Conservation (phyloP, 2,888 invertebrate species). For the Agonopterix alstromeriana region DNA sequence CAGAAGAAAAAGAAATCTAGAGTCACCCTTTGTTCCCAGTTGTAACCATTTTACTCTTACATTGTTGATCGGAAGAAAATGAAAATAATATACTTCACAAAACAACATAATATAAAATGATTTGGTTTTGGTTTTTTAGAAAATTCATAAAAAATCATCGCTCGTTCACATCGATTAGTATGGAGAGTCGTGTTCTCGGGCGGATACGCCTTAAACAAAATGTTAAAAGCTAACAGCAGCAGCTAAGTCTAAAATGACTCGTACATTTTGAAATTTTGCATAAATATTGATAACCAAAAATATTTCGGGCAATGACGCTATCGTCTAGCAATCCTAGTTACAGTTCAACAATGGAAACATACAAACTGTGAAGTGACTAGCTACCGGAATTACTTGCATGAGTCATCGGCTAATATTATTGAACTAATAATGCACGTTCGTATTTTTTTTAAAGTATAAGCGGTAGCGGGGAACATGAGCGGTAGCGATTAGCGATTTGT, state of each 20-base stretch:
- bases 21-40: too few species aligned
- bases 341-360: slow-evolving; percentile 24
- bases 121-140: too few species aligned
- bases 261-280: background rate
- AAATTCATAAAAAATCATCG: too few species aligned
- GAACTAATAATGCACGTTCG: slow-evolving; percentile 25
- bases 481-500: slow-evolving; percentile 1
- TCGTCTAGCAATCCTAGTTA: slow-evolving; percentile 10
- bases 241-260: background rate
- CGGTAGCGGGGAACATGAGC: slow-evolving; percentile 5
- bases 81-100: too few species aligned
- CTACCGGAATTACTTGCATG: slow-evolving; percentile 25
- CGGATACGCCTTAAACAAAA: too few species aligned
- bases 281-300: background rate
- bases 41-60: too few species aligned
- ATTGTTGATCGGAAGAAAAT: too few species aligned
- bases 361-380: slow-evolving; percentile 10
- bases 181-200: too few species aligned
- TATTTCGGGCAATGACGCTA: slow-evolving; percentile 15
- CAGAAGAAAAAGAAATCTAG: too few species aligned
- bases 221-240: background rate
- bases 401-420: slow-evolving; percentile 44
- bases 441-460: slow-evolving; percentile 9
- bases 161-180: too few species aligned
- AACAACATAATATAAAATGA: too few species aligned